Evolutionary conservation across 2,888 invertebrate genomes (phyloP), one percentile per base, ranked within the genome.

Genomic region (Punctoribates punctum): DNA sequence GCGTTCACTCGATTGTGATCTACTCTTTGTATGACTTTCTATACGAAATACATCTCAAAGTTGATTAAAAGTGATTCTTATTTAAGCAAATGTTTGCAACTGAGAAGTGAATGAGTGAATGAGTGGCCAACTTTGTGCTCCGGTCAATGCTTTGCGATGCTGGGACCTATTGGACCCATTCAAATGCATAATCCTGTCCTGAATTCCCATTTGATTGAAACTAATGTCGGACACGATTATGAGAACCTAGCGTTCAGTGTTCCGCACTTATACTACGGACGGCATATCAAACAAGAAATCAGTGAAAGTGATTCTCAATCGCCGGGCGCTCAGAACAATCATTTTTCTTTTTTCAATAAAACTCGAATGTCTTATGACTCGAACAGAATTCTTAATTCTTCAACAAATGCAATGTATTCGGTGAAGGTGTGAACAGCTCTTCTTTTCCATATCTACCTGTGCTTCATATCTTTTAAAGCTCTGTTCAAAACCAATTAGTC

Each of bases 251-350:
- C 34, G 17, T 11, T 29, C 3, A 29, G 29, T 65, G 65, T 29
- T 29, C 29, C 65, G 34, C 65, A 65, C 65, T 34, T 65, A 8
- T 65, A 65, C 34, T 65, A 65, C 65, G 23, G 15, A 9, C 5
- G 65, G 34, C 65, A 65, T 65, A 65, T 65, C n/a, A 65, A 65
- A 65, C 65, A 65, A 65, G 65, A 65, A n/a, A 34, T 65, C 34
- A 65, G 65, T 65, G 65, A 65, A 15, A 65, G 65, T 65, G 65
- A 65, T 29, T 17, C 15, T 20, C 65, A 65, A 11, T 65, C 65
- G n/a, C 11, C 8, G 34, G 65, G 15, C 4, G 6, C 29, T 4
- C 65, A 65, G 65, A 65, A 65, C 34, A 34, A 34, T 65, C 65
- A 11, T 15, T 65, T 65, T 27, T 17, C 57, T 11, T 65, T 65